phyloP scores from a whole-genome alignment of 2,888 invertebrate genomes.

The Tetragonula carbonaria region DNA sequence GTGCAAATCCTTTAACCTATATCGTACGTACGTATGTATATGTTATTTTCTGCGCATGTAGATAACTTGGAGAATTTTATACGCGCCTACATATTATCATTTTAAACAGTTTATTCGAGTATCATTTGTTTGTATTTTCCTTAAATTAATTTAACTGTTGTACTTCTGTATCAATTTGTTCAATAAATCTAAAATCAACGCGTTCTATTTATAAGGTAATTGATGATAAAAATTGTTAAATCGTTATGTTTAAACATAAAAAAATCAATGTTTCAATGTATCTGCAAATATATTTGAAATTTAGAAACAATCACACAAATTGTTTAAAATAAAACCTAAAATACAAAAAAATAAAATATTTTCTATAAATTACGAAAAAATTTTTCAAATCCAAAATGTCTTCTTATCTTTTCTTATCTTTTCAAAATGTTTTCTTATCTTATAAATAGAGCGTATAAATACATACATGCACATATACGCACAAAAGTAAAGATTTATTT shows the following conservation, averaged over 20 bases:
- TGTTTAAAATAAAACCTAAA: neutral
- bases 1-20: constrained; percentile 28
- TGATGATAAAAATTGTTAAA: neutral
- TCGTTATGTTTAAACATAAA: neutral
- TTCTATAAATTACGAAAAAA: neutral
- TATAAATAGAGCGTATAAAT: too few relatives aligned
- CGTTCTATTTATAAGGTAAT: neutral
- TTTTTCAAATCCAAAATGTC: neutral
- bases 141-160: neutral
- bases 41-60: constrained; percentile 21
- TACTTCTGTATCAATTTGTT: neutral
- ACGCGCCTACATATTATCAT: constrained; percentile 15
- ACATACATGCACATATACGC: neutral
- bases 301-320: neutral
- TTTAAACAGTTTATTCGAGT: neutral
- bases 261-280: neutral
- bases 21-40: neutral
- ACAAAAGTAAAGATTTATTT: neutral
- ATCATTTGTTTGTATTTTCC: neutral
- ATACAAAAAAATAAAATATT: neutral
- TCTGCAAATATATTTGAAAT: neutral
- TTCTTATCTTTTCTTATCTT: neutral
- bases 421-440: neutral
- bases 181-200: neutral
- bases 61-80: constrained; percentile 1